These are phyloP conservation scores for Geotrupes spiniger DNA, from an alignment of 2,888 invertebrate species.

Conservation along the genomic window DNA sequence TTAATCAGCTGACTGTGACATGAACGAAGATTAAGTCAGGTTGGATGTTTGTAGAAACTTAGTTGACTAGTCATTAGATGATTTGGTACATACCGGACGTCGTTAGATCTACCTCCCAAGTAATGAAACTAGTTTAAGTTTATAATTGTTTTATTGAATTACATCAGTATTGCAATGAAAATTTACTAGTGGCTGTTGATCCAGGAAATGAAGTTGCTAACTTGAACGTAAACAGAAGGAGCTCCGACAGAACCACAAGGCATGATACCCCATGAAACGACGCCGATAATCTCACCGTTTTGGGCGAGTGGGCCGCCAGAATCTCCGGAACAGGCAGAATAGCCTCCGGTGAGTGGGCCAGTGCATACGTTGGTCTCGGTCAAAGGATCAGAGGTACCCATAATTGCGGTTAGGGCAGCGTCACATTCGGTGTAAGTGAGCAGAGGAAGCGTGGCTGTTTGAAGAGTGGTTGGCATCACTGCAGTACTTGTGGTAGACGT, in stretches of 20 bases:
- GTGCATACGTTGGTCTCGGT: conserved; percentile 53
- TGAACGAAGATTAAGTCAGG: too few species aligned
- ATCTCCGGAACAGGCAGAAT: conserved; percentile 55
- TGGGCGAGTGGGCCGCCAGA: conserved; percentile 56
- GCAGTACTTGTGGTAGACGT: conserved; percentile 17
- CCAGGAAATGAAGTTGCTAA: conserved; percentile 52
- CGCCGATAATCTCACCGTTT: conserved; percentile 46
- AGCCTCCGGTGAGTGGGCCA: conserved; percentile 42
- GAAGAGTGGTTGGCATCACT: conserved; percentile 38
- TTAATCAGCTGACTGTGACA: too few species aligned
- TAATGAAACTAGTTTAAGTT: too few species aligned
- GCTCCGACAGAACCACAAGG: conserved; percentile 55
- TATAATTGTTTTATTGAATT: too few species aligned
- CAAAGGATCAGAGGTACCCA: conserved; percentile 47
- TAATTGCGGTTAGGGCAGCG: conserved; percentile 42
- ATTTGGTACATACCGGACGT: too few species aligned
- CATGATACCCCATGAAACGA: conserved; percentile 56
- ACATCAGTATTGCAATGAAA: too few species aligned
- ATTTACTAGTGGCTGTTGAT: conserved; percentile 34
- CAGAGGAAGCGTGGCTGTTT: too few species aligned
- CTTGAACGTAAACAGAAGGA: conserved; percentile 55
- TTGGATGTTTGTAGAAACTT: too few species aligned
- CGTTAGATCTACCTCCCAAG: too few species aligned
- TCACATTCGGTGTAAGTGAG: conserved; percentile 52
- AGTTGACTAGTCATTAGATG: too few species aligned